Base-by-base conservation (phyloP, 2,797 vertebrate genomes). In the Nothura maculosa region DNA sequence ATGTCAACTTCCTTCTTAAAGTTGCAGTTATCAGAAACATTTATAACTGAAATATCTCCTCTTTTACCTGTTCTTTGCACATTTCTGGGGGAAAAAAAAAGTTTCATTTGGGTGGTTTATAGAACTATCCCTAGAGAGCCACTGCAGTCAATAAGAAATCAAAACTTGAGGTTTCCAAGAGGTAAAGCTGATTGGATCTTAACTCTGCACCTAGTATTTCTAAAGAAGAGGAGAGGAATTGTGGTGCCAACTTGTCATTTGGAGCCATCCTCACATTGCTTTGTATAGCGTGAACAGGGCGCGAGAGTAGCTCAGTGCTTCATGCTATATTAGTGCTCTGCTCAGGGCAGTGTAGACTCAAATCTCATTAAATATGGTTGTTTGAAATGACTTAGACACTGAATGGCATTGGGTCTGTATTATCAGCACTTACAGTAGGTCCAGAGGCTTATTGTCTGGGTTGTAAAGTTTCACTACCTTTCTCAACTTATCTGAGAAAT, bases 371-470 rank as follows among this genome's bases (percentile, higher is more conserved):
- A 96, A 96, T 87, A 91, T 60, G 54, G 69, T 79, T 94, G 92
- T 89, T 95, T 94, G 93, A 97, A 97, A 96, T 77, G 55, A 90
- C 73, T 96, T 92, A 97, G 91, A 89, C 86, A 86, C 76, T 96
- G 94, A 97, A 96, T 96, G 89, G 84, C 91, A 82, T 87, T 83
- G 67, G 85, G 62, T 78, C 90, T 95, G 78, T 90, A 96, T 92
- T 96, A 94, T 89, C 90, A 85, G 87, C 92, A 86, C 63, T 92
- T 93, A 66, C 62, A 92, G 93, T 84, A 89, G 58, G 90, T 96
- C 94, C 91, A 94, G 91, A 92, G 74, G 68, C 79, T 96, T 87
- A 84, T 94, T 96, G 93, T 90, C 93, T 95, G 90, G 52, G 62
- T 82, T 83, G 89, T 63, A 84, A 72, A 87, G 84, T 90, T 96